A percentile compares a stretch with the other conserved stretches of the same genome.
These are phyloP conservation scores for Pteronotus mesoamericanus DNA, from an alignment of 2,797 vertebrate species.

Conservation along the genomic window DNA sequence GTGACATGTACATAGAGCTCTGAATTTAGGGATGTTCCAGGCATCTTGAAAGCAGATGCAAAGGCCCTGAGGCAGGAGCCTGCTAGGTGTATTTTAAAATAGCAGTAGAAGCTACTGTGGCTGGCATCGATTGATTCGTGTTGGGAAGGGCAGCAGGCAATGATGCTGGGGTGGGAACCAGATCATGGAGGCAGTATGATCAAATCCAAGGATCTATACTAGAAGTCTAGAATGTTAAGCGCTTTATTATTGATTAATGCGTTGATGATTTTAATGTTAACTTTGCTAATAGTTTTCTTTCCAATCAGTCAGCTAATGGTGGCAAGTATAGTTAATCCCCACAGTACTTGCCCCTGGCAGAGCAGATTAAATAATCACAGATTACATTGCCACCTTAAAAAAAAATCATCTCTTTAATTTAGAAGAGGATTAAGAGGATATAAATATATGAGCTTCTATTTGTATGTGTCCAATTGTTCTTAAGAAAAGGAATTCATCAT, in stretches of 20 bases:
- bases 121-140: neutral
- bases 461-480: neutral
- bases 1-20: neutral
- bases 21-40: neutral
- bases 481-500: constrained; percentile 28
- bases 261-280: neutral
- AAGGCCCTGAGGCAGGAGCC: neutral
- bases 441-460: constrained; percentile 37
- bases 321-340: neutral
- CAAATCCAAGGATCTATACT: neutral
- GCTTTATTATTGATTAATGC: neutral
- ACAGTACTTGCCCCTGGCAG: neutral
- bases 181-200: neutral
- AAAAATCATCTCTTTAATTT: neutral
- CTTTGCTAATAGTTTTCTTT: neutral
- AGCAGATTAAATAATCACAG: neutral
- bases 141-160: neutral
- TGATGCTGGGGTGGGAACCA: neutral
- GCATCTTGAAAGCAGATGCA: neutral
- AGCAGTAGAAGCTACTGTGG: neutral
- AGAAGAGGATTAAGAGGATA: neutral
- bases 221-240: neutral
- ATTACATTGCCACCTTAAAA: neutral
- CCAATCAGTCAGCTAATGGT: neutral
- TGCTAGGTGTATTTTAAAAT: neutral